Conservation (phyloP, 2,888 invertebrate species). For the Acronicta aceris region DNA sequence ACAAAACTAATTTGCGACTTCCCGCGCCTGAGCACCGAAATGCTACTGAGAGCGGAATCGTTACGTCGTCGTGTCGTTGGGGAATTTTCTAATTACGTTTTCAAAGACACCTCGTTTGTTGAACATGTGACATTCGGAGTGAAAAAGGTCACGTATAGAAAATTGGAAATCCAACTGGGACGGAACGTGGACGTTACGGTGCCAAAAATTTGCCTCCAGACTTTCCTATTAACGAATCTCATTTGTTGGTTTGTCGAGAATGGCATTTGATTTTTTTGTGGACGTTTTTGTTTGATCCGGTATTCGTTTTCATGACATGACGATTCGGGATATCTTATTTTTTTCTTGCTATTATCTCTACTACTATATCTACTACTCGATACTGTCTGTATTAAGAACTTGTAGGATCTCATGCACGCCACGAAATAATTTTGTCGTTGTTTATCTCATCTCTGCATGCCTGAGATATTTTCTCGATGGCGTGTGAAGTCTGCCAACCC, state of each 20-base stretch:
- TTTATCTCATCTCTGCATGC: too few species aligned
- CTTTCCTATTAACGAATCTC: slow-evolving; percentile 79
- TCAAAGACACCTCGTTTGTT: slow-evolving; percentile 88
- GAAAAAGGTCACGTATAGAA: slow-evolving; percentile 88
- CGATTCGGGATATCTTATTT: too few species aligned
- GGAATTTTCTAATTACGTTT: slow-evolving; percentile 89
- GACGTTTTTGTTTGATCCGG: not conserved
- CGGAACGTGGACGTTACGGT: slow-evolving; percentile 46
- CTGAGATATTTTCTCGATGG: too few species aligned
- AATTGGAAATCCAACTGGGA: slow-evolving; percentile 77
- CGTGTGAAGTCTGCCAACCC: too few species aligned
- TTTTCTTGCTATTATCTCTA: too few species aligned
- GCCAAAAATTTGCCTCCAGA: slow-evolving; percentile 73
- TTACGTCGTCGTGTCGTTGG: slow-evolving; percentile 82
- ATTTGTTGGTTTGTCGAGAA: slow-evolving; percentile 66
- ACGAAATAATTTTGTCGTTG: too few species aligned
- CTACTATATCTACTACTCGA: too few species aligned
- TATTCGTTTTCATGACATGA: too few species aligned
- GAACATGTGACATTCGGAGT: slow-evolving; percentile 84
- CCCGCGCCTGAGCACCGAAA: slow-evolving; percentile 69
- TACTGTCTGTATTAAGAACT: too few species aligned
- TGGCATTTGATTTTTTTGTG: slow-evolving; percentile 18
- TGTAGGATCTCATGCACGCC: too few species aligned
- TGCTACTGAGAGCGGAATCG: slow-evolving; percentile 71
- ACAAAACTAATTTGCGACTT: slow-evolving; percentile 84